A percentile compares a stretch with the other conserved stretches of the same genome.
Conservation (phyloP, 2,888 invertebrate genomes). For the Theretra japonica region DNA sequence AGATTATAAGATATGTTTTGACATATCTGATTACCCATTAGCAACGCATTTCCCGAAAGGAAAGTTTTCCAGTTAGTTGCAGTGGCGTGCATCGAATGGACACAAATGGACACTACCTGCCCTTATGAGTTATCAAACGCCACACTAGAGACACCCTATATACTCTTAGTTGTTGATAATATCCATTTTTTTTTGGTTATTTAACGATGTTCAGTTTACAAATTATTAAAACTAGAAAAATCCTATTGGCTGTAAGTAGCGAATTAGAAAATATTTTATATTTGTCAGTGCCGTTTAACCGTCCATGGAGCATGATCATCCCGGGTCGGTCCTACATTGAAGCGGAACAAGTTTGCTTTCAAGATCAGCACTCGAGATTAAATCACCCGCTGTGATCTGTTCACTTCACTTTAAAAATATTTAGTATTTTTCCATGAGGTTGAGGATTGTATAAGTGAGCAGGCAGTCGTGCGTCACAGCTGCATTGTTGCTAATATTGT, state of each 20-base stretch:
- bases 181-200: no score
- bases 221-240: no score
- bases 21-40: not conserved
- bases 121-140: no score
- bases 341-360: conserved; percentile 1
- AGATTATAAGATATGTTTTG: not conserved
- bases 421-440: not conserved
- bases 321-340: not conserved
- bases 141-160: no score
- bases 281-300: no score
- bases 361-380: conserved; percentile 2
- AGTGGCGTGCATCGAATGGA: not conserved
- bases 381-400: not conserved
- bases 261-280: no score
- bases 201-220: no score
- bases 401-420: not conserved
- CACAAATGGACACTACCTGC: no score
- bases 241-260: no score
- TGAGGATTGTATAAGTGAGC: not conserved
- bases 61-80: not conserved
- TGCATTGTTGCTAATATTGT: not conserved
- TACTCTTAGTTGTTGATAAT: no score
- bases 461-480: conserved; percentile 3
- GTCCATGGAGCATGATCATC: no score
- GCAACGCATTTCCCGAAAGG: not conserved